Evolutionary conservation across 2,888 invertebrate species (phyloP).

Genomic region (Drosophila putrida): DNA sequence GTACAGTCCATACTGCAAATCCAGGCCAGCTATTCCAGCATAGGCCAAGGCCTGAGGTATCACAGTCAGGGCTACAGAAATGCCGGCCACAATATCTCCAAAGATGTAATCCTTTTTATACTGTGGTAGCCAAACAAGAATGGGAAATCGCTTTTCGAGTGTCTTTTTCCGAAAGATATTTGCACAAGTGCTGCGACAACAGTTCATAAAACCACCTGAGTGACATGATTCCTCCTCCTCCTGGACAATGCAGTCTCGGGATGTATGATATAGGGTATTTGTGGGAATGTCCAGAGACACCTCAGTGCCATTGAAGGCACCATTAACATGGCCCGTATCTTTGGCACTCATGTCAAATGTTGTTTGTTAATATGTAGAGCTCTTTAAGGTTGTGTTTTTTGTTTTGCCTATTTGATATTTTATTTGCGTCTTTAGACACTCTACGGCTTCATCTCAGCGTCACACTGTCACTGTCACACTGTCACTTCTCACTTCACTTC

Average conservation of each 20-base stretch:
- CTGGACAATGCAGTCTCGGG: slow-evolving; percentile 86
- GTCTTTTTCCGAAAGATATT: slow-evolving; percentile 89
- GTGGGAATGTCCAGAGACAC: slow-evolving; percentile 84
- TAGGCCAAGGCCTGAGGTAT: slow-evolving; percentile 94
- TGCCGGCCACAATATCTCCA: slow-evolving; percentile 95
- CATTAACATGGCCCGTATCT: slow-evolving; percentile 70
- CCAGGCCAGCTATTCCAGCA: slow-evolving; percentile 92
- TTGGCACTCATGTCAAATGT: slow-evolving; percentile 54
- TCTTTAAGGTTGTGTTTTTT: slow-evolving; percentile 9
- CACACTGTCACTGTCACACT: slow-evolving; percentile 52
- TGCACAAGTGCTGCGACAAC: slow-evolving; percentile 78
- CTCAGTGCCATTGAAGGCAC: slow-evolving; percentile 75
- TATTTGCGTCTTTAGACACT: slow-evolving; percentile 29
- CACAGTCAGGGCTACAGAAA: slow-evolving; percentile 91
- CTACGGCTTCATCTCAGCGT: slow-evolving; percentile 66
- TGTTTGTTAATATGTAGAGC: slow-evolving; percentile 14
- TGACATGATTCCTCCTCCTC: slow-evolving; percentile 83
- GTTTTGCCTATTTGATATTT: slow-evolving; percentile 22
- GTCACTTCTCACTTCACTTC: slow-evolving; percentile 13
- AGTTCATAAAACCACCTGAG: slow-evolving; percentile 54
- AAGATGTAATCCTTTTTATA: slow-evolving; percentile 91
- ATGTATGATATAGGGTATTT: slow-evolving; percentile 82
- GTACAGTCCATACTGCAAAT: slow-evolving; percentile 95
- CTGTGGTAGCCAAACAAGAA: slow-evolving; percentile 91
- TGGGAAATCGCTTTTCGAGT: slow-evolving; percentile 91